Percentiles rank a stretch among this genome's conserved stretches.
Conservation (phyloP, 1,140 invertebrate species). For the Parasteatoda tepidariorum region DNA sequence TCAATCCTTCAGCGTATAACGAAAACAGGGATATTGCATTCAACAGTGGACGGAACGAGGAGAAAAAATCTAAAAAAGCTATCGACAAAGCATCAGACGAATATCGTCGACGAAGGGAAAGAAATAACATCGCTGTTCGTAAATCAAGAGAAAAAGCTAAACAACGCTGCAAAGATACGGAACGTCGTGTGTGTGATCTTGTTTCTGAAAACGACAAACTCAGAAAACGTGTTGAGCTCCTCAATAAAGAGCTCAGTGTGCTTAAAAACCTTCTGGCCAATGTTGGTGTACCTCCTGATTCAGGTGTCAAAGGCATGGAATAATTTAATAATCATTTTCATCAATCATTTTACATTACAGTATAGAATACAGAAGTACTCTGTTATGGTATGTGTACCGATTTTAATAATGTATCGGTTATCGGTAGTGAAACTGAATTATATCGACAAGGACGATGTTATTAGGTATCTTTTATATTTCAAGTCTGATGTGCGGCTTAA, state of each 20-base stretch:
- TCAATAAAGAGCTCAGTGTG: slow-evolving; percentile 92
- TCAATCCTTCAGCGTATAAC: slow-evolving; percentile 10
- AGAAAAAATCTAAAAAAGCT: slow-evolving; percentile 61
- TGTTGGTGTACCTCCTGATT: slow-evolving; percentile 63
- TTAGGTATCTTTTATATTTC: slow-evolving; percentile 48
- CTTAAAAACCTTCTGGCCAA: slow-evolving; percentile 78
- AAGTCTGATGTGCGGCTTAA: slow-evolving; percentile 42
- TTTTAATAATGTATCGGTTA: slow-evolving; percentile 15
- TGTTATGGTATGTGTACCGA: background rate
- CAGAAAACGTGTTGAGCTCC: slow-evolving; percentile 89
- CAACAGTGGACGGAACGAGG: background rate
- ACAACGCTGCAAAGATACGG: slow-evolving; percentile 90
- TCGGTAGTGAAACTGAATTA: slow-evolving; percentile 24
- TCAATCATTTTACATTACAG: no score
- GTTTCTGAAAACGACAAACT: slow-evolving; percentile 92
- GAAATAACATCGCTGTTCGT: slow-evolving; percentile 97
- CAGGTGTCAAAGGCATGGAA: slow-evolving; percentile 43
- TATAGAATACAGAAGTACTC: no score
- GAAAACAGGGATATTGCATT: background rate
- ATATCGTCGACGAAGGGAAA: slow-evolving; percentile 88
- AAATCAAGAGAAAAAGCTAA: slow-evolving; percentile 98
- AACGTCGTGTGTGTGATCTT: slow-evolving; percentile 91
- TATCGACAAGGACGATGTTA: slow-evolving; percentile 39
- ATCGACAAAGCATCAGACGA: slow-evolving; percentile 93
- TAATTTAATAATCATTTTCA: background rate